Evolutionary conservation across 2,113 vertebrate genomes (phyloP).

Genomic region (Leptobrachium leishanense): DNA sequence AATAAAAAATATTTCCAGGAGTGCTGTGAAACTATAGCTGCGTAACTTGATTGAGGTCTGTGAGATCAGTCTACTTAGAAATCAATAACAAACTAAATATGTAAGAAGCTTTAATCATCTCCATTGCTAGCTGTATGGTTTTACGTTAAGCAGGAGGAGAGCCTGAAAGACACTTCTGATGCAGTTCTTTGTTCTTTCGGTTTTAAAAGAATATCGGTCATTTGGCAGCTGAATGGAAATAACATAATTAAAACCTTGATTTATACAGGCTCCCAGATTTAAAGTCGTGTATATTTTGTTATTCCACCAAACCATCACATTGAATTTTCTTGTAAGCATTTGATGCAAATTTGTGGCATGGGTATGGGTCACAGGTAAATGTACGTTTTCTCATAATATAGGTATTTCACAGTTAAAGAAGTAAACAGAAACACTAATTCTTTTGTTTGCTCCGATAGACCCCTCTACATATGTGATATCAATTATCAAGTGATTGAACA

Average conservation of each 20-base stretch:
- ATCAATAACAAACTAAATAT: not conserved
- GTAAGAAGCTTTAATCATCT: not conserved
- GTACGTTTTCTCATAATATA: conserved; percentile 1
- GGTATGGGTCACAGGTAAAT: conserved; percentile 30
- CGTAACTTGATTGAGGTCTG: not conserved
- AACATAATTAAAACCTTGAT: conserved; percentile 2
- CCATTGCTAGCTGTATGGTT: not conserved
- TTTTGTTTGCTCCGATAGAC: not conserved
- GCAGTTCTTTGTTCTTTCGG: not conserved
- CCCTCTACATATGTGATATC: too few relatives aligned
- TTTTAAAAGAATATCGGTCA: not conserved
- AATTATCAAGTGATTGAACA: too few relatives aligned
- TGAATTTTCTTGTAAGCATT: conserved; percentile 35
- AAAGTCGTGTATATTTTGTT: conserved; percentile 43
- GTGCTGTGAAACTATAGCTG: not conserved
- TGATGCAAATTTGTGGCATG: conserved; percentile 19
- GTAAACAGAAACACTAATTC: not conserved
- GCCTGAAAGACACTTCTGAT: not conserved
- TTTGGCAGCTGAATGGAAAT: not conserved
- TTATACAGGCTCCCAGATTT: not conserved
- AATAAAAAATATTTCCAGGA: too few relatives aligned
- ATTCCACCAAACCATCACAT: conserved; percentile 45
- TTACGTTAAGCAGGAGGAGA: not conserved
- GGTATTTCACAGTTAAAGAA: conserved; percentile 1
- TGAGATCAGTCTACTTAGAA: not conserved